Evolutionary conservation across 2,113 vertebrate genomes (phyloP).

Genomic region (Lethenteron reissneri): DNA sequence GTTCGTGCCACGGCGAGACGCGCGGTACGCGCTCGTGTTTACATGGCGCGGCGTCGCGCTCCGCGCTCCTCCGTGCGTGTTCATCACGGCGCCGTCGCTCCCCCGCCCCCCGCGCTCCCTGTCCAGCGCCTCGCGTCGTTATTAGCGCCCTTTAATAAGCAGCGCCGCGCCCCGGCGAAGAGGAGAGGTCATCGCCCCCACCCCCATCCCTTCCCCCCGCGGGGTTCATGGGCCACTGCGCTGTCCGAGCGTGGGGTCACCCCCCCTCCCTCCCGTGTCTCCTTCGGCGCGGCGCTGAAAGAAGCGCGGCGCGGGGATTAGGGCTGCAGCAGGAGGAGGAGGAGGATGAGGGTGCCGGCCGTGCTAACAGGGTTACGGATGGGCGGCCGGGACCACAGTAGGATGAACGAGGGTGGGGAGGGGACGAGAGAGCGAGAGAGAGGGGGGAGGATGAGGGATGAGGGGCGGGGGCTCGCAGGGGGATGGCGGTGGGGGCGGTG

Average conservation of each 20-base stretch:
- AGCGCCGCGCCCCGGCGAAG: too few species aligned
- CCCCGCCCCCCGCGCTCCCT: too few species aligned
- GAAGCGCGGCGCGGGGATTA: neutral
- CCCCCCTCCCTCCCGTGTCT: neutral
- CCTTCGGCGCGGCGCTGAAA: neutral
- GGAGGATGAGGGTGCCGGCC: neutral
- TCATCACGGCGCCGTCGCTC: too few species aligned
- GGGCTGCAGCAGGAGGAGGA: neutral
- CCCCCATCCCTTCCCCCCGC: neutral
- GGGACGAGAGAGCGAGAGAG: neutral
- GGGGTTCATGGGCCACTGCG: neutral
- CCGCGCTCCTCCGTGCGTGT: too few species aligned
- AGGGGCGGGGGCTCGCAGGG: neutral
- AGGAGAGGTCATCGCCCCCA: neutral
- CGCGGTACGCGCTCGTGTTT: too few species aligned
- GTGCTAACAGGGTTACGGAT: neutral
- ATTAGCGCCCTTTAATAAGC: too few species aligned
- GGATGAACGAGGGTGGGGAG: too few species aligned
- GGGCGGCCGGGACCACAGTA: too few species aligned
- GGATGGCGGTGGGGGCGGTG: neutral
- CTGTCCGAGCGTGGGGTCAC: neutral
- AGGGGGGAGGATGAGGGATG: neutral
- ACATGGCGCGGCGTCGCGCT: too few species aligned
- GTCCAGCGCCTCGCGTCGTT: too few species aligned
- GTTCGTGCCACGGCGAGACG: too few species aligned